Conservation (phyloP, 1,140 invertebrate genomes). For the Euglossa dilemma region DNA sequence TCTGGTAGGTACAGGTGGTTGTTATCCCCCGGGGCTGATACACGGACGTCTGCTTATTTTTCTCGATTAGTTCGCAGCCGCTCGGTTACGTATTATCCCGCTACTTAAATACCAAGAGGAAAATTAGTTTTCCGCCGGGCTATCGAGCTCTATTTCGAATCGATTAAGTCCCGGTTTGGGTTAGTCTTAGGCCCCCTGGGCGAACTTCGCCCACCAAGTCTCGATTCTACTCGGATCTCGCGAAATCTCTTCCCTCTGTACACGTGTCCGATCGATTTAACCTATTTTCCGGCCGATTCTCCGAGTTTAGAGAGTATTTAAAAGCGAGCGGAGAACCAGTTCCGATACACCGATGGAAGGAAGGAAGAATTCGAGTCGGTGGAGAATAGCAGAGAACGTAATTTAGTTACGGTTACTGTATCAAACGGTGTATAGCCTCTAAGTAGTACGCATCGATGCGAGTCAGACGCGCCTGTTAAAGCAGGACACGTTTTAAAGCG, state of each 20-base stretch:
- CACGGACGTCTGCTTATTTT: neutral
- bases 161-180: neutral
- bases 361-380: neutral
- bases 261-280: slow-evolving; percentile 7
- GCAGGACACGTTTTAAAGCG: neutral
- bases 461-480: neutral
- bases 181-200: too few relatives aligned
- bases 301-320: neutral
- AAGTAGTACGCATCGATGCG: neutral
- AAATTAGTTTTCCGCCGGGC: neutral
- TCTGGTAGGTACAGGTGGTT: neutral
- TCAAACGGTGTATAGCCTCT: neutral
- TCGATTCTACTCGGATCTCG: neutral
- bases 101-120: neutral
- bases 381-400: neutral
- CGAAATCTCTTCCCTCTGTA: slow-evolving; percentile 1
- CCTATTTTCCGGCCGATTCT: neutral
- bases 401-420: neutral
- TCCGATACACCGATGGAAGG: too few relatives aligned
- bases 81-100: neutral
- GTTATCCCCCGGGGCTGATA: neutral
- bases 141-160: neutral
- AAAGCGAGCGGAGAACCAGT: neutral
- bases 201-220: neutral
- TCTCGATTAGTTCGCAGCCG: neutral